phyloP scores from a whole-genome alignment of 2,113 vertebrate species.

The Narcine bancroftii region DNA sequence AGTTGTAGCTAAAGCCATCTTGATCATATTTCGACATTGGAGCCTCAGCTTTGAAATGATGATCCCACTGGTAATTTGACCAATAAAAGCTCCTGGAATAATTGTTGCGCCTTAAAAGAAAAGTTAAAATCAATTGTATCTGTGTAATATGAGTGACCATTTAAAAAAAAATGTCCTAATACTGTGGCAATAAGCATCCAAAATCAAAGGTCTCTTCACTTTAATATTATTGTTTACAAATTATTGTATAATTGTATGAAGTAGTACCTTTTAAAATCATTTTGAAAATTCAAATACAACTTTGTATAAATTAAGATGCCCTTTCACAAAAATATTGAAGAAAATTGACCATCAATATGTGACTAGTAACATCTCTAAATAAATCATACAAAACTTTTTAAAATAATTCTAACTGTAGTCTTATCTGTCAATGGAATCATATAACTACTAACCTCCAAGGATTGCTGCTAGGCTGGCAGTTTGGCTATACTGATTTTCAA shows the following conservation, averaged over 20 bases:
- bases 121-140: slow-evolving; percentile 36
- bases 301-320: background rate
- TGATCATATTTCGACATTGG: slow-evolving; percentile 58
- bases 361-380: background rate
- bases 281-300: background rate
- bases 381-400: background rate
- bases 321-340: background rate
- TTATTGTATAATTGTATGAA: background rate
- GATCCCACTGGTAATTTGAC: slow-evolving; percentile 65
- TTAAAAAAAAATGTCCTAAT: too few relatives aligned
- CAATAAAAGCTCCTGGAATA: slow-evolving; percentile 66
- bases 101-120: slow-evolving; percentile 55
- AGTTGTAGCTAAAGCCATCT: slow-evolving; percentile 51
- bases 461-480: slow-evolving; percentile 60
- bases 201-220: background rate
- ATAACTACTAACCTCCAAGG: slow-evolving; percentile 57
- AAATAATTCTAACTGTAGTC: background rate
- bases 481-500: slow-evolving; percentile 68
- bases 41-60: slow-evolving; percentile 62
- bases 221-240: too few relatives aligned
- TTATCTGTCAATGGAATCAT: slow-evolving; percentile 16
- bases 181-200: background rate
- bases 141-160: background rate
- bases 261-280: background rate
- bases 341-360: background rate